Evolutionary conservation across 2,113 vertebrate species (phyloP), one percentile per base, ranked within the genome.

Genomic region (Phaethon lepturus): DNA sequence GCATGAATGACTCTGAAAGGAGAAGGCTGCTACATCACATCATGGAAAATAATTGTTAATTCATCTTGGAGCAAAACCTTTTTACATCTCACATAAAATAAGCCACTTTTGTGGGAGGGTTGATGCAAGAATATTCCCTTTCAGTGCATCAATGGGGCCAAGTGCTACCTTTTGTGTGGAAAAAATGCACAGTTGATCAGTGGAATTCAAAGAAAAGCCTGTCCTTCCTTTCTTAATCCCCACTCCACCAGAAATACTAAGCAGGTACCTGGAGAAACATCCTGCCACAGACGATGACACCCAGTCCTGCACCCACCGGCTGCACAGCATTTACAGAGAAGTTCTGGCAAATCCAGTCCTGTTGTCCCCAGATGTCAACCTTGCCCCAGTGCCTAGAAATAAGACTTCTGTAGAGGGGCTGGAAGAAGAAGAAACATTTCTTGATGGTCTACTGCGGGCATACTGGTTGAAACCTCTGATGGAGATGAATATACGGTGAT

Each of bases 371-470:
- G 38, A 10, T 59, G 28, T n/a, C 56, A 78, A 15, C 60, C 49
- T 93, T 85, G 38, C 31, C 80, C 77, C 33, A 28, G 40, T 49
- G 42, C 53, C 40, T 73, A 60, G 44, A 76, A 86, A 60, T 24
- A 58, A 50, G 7, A 25, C 29, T 44, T 82, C 25, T 44, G 44
- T 56, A 38, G 40, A 79, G 66, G 7, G 68, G 25, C 23, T 88
- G 78, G 44, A 95, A 78, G 40, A 64, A 74, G 66, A 59, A 85
- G 38, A 38, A 82, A 60, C 5, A 1, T 75, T 75, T 68, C 17
- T 40, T 82, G 33, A 42, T 0, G 0, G 31, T 44, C 45, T 64
- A 35, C 13, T 64, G 47, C 0, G 2, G 64, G 47, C 23, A 24
- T 55, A 47, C 8, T 17, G 28, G 53, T 82, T 88, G 82, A 74